Percentiles rank a stretch among this genome's conserved stretches.
Evolutionary conservation across 2,113 vertebrate species (phyloP).

Genomic region (Gavialis gangeticus): DNA sequence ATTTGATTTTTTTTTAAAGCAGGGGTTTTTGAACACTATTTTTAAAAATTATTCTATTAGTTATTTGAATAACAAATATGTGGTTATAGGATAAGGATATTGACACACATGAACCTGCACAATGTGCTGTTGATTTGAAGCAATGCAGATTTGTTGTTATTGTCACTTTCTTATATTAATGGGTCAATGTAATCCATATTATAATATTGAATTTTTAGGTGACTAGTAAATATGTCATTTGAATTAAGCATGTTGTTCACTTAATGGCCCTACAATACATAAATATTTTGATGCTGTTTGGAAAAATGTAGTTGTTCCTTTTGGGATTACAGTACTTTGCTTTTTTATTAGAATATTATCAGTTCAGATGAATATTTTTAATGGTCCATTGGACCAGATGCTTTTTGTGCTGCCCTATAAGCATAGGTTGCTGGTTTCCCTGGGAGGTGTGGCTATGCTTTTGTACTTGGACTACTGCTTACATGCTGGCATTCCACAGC

Average conservation of each 20-base stretch:
- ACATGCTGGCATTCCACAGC: not conserved
- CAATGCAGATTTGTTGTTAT: not conserved
- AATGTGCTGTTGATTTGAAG: not conserved
- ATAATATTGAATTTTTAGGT: not conserved
- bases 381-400: not conserved
- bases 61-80: not conserved
- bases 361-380: not conserved
- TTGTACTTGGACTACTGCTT: not conserved
- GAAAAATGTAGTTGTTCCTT: conserved; percentile 32
- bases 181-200: not conserved
- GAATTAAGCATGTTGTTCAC: not conserved
- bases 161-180: not conserved
- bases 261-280: not conserved
- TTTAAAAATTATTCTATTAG: not conserved
- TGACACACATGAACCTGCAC: not conserved
- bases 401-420: not conserved
- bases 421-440: not conserved
- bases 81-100: not conserved
- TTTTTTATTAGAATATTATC: not conserved
- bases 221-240: not conserved
- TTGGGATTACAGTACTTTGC: not conserved
- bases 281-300: conserved; percentile 31
- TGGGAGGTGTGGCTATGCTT: not conserved
- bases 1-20: not conserved
- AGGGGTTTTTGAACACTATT: accelerated